Base-by-base conservation (phyloP, 1,140 invertebrate species). In the Drosophila tristis region DNA sequence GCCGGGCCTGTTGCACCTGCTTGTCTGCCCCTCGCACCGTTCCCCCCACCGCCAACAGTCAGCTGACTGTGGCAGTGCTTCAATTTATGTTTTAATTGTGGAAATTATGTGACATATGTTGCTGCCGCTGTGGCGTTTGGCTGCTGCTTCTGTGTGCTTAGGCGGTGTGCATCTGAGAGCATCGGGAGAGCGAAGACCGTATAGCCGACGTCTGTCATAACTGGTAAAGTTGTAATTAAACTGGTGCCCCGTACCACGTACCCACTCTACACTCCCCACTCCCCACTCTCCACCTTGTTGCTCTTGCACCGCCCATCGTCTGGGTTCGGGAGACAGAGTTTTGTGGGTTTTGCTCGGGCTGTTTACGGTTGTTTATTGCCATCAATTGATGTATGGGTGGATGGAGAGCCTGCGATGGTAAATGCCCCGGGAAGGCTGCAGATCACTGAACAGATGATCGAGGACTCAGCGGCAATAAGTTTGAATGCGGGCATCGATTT, bases 81-180 rank as follows among this genome's bases (percentile, higher is more conserved):
- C 75, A 89, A 81, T 87, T 80, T 89, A 89, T 84, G 84, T 82
- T 87, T 89, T 87, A 89, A 87, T 89, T 87, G 84, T 87, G 75
- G 60, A 87, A 84, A 87, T 87, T 87, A 87, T 86, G 79, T 89
- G 84, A 84, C 84, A 89, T 79, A 79, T 68, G 74, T 67, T 80
- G 76, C 51, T 66, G 60, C 50, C 74, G 56, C 25, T 72, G 55
- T 50, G 64, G 53, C 35, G 31, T 51, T 48, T 43, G 59, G 57
- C 45, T 50, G 49, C 11, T 61, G 50, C 73, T 55, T 61, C 51
- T 49, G 64, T 16, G 65, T 48, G 72, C 59, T 42, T 53, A 20
- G 58, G 58, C 67, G 67, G 70, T 29, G 70, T 39, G 65, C 48
- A 54, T 73, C 66, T 66, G 63, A 66, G 64, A 68, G 64, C 50